phyloP scores from a whole-genome alignment of 2,888 invertebrate species.

The Lasioglossum leucozonium region DNA sequence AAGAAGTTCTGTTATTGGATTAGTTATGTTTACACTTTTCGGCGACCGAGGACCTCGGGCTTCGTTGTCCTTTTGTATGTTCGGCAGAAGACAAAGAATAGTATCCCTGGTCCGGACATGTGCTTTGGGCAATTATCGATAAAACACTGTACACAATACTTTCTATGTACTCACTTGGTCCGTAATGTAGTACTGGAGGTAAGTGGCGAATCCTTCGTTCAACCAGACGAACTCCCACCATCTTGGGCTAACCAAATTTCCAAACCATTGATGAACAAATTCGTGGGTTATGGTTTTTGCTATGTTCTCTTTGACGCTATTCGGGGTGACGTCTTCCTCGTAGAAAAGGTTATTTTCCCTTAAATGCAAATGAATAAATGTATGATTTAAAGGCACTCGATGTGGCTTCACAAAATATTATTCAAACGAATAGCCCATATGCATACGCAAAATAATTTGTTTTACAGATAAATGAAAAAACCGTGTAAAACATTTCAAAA shows the following conservation, averaged over 20 bases:
- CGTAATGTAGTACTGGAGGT: conserved; percentile 85
- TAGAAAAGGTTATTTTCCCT: conserved; percentile 74
- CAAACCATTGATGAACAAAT: conserved; percentile 86
- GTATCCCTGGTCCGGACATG: too few species aligned
- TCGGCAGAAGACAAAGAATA: too few species aligned
- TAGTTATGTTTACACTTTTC: too few species aligned
- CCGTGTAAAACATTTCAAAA: too few species aligned
- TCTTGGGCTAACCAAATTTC: conserved; percentile 82
- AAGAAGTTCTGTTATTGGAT: too few species aligned
- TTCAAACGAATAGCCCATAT: neutral
- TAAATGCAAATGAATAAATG: neutral
- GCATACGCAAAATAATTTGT: neutral
- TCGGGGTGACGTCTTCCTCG: conserved; percentile 57
- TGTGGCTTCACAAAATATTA: neutral
- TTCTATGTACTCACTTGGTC: conserved; percentile 66
- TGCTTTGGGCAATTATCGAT: too few species aligned
- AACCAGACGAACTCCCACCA: conserved; percentile 85
- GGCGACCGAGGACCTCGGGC: too few species aligned
- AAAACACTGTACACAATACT: too few species aligned
- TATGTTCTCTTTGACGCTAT: conserved; percentile 56
- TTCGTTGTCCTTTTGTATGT: too few species aligned
- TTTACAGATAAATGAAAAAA: neutral
- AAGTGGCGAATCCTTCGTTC: conserved; percentile 86
- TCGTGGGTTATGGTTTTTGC: conserved; percentile 85
- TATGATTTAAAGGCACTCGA: neutral